Conservation (phyloP, 2,113 vertebrate species). For the Calidris pugnax region DNA sequence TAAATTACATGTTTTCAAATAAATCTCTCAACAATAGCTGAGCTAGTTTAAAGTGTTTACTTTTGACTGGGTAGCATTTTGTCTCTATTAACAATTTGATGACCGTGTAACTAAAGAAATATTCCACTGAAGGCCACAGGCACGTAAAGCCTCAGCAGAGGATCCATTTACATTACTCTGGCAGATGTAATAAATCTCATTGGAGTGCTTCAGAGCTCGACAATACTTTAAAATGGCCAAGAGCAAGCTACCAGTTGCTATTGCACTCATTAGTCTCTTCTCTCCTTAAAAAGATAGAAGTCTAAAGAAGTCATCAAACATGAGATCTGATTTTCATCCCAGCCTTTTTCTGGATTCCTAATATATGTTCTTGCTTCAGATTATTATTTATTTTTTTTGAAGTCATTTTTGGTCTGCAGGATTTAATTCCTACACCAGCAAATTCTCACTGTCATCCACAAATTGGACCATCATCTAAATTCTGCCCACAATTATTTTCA, state of each 20-base stretch:
- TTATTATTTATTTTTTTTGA: background rate
- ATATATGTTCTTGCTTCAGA: background rate
- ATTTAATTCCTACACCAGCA: constrained; percentile 3
- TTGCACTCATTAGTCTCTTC: background rate
- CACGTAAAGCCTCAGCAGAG: background rate
- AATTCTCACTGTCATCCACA: background rate
- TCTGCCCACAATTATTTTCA: background rate
- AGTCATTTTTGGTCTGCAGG: background rate
- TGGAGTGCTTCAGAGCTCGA: background rate
- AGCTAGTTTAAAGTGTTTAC: background rate
- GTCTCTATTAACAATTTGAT: background rate
- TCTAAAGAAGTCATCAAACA: background rate
- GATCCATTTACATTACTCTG: background rate
- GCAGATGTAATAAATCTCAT: constrained; percentile 14
- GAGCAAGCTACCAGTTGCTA: background rate
- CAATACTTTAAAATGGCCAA: background rate
- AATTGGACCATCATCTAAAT: background rate
- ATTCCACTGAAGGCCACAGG: background rate
- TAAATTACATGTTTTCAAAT: background rate
- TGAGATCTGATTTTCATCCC: background rate
- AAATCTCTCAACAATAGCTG: background rate
- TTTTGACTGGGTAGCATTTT: background rate
- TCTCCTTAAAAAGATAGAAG: background rate
- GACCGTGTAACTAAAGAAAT: background rate
- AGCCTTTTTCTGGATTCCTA: background rate